Base-by-base conservation (phyloP, 2,888 invertebrate species). In the Polydrusus cervinus region DNA sequence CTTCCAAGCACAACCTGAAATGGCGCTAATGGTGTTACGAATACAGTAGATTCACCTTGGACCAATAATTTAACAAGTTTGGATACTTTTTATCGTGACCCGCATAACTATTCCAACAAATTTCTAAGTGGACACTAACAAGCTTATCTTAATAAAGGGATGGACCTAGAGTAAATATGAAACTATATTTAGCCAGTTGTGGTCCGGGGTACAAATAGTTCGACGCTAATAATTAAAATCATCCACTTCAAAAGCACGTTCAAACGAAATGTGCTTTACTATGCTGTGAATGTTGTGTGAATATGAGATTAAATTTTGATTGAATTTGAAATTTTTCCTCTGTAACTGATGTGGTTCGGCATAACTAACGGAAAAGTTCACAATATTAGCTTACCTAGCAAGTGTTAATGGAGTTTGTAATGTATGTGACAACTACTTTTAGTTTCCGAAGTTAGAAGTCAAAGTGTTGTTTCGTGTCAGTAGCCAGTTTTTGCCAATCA, bases 231-330 rank as follows among this genome's bases (percentile, higher is more conserved):
- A 76, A 76, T 76, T 76, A 76, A 76, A 76, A 76, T 76, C 76
- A 70, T 70, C 76, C 68, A 73, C 72, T 76, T 72, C 73, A 76
- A 76, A 76, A 76, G 76, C 76, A 76, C 70, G 72, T 76, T 76
- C 76, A 69, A 72, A 76, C 76, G 73, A 76, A 76, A 72, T 72
- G 65, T 76, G 69, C 73, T 72, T 69, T 76, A 69, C 62, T 66
- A 62, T 66, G 61, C 47, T 75, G 71, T 60, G 75, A 75, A 75
- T 75, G 75, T 75, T 75, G 68, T 73, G 65, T 72, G 76, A 76
- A 73, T 76, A 73, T 76, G 69, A 66, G 76, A 76, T 76, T 76
- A 76, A 76, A 73, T 73, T 76, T 76, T 76, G 76, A 76, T 76
- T 76, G 65, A 71, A 73, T 76, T 76, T 76, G 70, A 64, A 76